phyloP scores from a whole-genome alignment of 2,888 invertebrate species.

The Seira musarum region DNA sequence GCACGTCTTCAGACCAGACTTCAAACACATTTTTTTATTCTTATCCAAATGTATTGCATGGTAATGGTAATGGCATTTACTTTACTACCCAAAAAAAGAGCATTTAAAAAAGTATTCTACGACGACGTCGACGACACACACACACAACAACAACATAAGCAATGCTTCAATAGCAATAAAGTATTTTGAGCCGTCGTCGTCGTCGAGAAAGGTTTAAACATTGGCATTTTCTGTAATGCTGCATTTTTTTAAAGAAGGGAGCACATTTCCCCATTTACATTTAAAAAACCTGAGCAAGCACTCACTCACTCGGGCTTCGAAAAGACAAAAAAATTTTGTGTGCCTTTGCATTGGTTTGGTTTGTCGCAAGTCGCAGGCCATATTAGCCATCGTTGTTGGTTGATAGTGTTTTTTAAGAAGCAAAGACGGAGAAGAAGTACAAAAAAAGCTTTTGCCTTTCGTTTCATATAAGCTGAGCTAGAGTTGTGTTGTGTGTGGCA shows the following conservation, averaged over 20 bases:
- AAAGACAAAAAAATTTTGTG: too few species aligned
- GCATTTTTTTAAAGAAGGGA: constrained; percentile 1
- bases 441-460: too few species aligned
- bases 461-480: too few species aligned
- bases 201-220: neutral
- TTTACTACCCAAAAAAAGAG: constrained; percentile 9
- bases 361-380: too few species aligned
- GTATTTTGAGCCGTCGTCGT: constrained; percentile 1
- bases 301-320: neutral
- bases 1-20: neutral
- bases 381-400: too few species aligned
- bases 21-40: too few species aligned
- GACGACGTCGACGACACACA: neutral
- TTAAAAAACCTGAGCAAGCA: neutral
- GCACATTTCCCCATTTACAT: neutral
- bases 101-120: constrained; percentile 1
- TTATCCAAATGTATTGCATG: constrained; percentile 1
- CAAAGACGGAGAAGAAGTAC: too few species aligned
- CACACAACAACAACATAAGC: neutral
- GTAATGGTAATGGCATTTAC: neutral
- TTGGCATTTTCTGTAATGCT: constrained; percentile 15
- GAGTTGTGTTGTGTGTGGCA: too few species aligned
- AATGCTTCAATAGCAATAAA: constrained; percentile 7
- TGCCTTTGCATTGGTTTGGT: too few species aligned
- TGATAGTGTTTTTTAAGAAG: too few species aligned